A percentile compares a stretch with the other conserved stretches of the same genome.
phyloP scores from a whole-genome alignment of 2,113 vertebrate species.

The Malurus elegans region DNA sequence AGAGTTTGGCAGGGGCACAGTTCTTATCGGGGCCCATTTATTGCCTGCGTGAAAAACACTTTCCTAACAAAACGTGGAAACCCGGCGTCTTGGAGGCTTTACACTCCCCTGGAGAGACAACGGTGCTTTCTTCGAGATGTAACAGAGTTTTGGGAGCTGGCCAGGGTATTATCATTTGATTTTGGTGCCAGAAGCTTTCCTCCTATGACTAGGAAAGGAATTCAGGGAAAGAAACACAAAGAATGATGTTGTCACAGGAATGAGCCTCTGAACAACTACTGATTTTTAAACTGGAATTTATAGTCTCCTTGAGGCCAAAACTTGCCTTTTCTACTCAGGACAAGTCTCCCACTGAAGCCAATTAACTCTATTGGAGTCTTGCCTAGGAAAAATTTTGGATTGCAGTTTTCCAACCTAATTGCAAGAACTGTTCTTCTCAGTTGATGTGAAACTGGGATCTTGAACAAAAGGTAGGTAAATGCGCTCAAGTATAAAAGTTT shows the following conservation, averaged over 20 bases:
- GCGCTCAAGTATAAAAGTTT: neutral
- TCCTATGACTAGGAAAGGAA: conserved; percentile 2
- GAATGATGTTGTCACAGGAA: conserved; percentile 1
- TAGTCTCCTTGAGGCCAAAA: neutral
- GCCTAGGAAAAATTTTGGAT: conserved; percentile 1
- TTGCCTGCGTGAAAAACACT: neutral
- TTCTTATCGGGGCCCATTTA: neutral
- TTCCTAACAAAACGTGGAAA: neutral
- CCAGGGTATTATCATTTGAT: conserved; percentile 6
- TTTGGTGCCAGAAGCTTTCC: conserved; percentile 37
- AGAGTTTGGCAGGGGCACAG: neutral
- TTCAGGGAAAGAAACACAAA: neutral
- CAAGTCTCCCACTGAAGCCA: conserved; percentile 47
- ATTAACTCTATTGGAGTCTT: conserved; percentile 21
- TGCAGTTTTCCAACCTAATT: neutral
- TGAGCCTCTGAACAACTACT: conserved; percentile 30
- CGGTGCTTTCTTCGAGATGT: neutral
- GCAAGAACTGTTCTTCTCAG: neutral
- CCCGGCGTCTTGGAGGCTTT: neutral
- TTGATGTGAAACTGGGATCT: neutral
- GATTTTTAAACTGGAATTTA: conserved; percentile 41
- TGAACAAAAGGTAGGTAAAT: neutral
- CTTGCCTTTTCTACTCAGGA: conserved; percentile 9
- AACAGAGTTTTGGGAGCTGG: neutral
- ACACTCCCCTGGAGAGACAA: neutral